Conservation (phyloP, 2,888 invertebrate species). For the Thera obeliscata region DNA sequence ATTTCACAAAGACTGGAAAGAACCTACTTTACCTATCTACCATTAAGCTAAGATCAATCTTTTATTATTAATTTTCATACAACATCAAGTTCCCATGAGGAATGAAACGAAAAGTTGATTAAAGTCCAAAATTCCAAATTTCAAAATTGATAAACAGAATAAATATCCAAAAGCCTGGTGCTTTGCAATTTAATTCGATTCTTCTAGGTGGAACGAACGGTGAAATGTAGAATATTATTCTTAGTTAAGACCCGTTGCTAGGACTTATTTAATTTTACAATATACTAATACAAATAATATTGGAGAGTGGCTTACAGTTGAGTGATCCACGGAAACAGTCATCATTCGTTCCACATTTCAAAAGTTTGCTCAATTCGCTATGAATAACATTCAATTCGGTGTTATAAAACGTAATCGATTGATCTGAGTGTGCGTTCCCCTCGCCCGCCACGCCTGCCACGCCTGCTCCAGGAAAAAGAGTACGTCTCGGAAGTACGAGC, state of each 20-base stretch:
- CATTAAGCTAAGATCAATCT: conserved; percentile 77
- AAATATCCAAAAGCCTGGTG: conserved; percentile 83
- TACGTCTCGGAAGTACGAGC: conserved; percentile 94
- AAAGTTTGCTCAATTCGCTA: conserved; percentile 54
- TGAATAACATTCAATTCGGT: conserved; percentile 60
- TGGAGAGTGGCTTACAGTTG: conserved; percentile 11
- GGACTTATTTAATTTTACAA: background rate
- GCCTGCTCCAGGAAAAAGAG: conserved; percentile 92
- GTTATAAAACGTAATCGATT: conserved; percentile 81
- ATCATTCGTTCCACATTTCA: conserved; percentile 42
- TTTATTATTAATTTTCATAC: conserved; percentile 64
- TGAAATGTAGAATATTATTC: conserved; percentile 31
- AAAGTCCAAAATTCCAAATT: conserved; percentile 62
- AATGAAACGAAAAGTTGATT: conserved; percentile 81
- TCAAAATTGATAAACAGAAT: conserved; percentile 37
- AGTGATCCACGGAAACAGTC: conserved; percentile 19
- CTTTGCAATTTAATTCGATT: conserved; percentile 60
- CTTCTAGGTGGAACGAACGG: conserved; percentile 51
- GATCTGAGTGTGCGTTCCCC: conserved; percentile 83
- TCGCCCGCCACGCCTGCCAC: conserved; percentile 73
- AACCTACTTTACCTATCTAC: conserved; percentile 61
- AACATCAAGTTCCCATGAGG: conserved; percentile 80
- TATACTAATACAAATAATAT: background rate
- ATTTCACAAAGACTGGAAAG: conserved; percentile 65
- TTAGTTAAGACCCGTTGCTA: background rate